Base-by-base conservation (phyloP, 2,888 invertebrate genomes). In the Cremastobaeus sp. region DNA sequence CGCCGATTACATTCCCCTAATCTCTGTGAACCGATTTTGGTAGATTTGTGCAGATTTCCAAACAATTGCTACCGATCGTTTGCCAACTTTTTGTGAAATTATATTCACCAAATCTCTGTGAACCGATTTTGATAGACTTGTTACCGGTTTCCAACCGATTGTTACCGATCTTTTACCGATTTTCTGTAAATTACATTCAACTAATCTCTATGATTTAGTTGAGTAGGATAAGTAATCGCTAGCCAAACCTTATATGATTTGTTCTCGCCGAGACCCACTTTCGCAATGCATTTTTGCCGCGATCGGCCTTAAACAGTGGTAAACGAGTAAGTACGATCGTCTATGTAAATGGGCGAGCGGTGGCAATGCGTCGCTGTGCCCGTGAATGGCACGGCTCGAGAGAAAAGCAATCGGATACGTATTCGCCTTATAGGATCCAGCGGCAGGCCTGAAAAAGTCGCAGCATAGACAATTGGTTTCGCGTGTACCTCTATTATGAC, bases 321-420 rank as follows among this genome's bases (percentile, higher is more conserved):
- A 76, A 76, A 50, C 57, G 54, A 66, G 73, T 76, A 77, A 74
- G 78, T 78, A 78, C 78, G 77, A 76, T 78, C 78, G 68, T 78
- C 74, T 74, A 80, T 78, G 79, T 78, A 80, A 81, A 81, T 78
- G 47, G 28, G 28, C 39, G 59, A 21, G 59, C 69, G 25, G 47
- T 76, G 77, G 74, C 79, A 76, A 77, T 75, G 76, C 52, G 50
- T 55, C 43, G 48, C 47, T 54, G 57, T 68, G 73, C 59, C 69
- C 66, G 70, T 73, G 72, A 73, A 73, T 65, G 76, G 72, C 48
- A 43, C 55, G 59, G 17, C 59, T 48, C 34, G 32, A 25, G 54
- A 54, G 48, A 65, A 76, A 71, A 72, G 59, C 43, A 71, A 70
- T 70, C 62, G 60, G 52, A 65, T 41, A 52, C 68, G 54, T 52